Percentiles rank a stretch among this genome's conserved stretches.
These are phyloP conservation scores for Ricordea florida DNA, from an alignment of 92 coral and sea anemone species.

Conservation along the genomic window DNA sequence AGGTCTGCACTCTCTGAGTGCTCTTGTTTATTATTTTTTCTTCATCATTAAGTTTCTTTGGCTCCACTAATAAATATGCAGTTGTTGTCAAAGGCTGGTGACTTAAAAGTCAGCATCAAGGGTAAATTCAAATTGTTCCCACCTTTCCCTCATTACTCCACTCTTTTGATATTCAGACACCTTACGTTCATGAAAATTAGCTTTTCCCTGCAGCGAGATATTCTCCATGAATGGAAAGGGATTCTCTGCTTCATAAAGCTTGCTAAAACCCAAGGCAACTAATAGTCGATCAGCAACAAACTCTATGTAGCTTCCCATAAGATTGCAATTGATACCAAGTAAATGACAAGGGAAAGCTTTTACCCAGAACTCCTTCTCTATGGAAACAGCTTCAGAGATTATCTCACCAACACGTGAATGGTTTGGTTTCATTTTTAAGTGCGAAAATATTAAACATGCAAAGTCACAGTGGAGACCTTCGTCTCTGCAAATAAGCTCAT, in stretches of 20 bases:
- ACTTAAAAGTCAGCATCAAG: slow-evolving; percentile 74
- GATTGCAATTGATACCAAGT: slow-evolving; percentile 68
- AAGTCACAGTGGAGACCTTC: slow-evolving; percentile 88
- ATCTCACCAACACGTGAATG: slow-evolving; percentile 51
- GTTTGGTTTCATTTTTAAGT: slow-evolving; percentile 58
- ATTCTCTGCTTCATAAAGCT: slow-evolving; percentile 51
- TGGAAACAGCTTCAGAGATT: slow-evolving; percentile 61
- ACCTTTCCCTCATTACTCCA: slow-evolving; percentile 65
- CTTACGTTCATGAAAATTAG: slow-evolving; percentile 74
- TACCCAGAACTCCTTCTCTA: slow-evolving; percentile 77
- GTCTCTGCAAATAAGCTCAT: slow-evolving; percentile 80
- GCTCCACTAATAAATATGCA: too few relatives aligned
- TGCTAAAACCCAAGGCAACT: slow-evolving; percentile 49
- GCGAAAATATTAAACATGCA: slow-evolving; percentile 73
- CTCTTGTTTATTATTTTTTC: too few relatives aligned
- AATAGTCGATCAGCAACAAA: slow-evolving; percentile 80
- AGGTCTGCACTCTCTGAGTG: too few relatives aligned
- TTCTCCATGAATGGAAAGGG: slow-evolving; percentile 82
- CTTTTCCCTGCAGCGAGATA: slow-evolving; percentile 76
- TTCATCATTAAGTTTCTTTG: too few relatives aligned
- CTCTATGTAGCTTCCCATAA: slow-evolving; percentile 76
- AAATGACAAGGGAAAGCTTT: slow-evolving; percentile 69
- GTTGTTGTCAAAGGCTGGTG: too few relatives aligned
- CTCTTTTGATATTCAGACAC: slow-evolving; percentile 76
- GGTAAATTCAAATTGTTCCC: slow-evolving; percentile 60